These are phyloP conservation scores for Bradypodion pumilum DNA, from an alignment of 2,797 vertebrate genomes.

Conservation along the genomic window DNA sequence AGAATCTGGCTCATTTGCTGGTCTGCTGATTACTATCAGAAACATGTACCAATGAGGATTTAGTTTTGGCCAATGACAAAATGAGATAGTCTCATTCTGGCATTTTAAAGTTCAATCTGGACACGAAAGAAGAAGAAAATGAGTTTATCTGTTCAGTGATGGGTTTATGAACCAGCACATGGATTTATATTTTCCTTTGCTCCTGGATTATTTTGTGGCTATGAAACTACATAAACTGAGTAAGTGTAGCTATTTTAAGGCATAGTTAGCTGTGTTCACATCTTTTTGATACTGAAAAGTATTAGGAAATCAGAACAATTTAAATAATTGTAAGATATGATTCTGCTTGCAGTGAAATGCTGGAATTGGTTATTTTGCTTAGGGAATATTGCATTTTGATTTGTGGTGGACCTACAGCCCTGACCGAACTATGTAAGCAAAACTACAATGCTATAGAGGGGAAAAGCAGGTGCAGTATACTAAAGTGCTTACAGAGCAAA, in stretches of 20 bases:
- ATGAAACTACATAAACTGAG: background rate
- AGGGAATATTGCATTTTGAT: background rate
- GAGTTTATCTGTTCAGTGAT: background rate
- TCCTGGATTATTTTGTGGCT: background rate
- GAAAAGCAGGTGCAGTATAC: background rate
- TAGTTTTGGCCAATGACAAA: too few relatives aligned
- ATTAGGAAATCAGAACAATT: background rate
- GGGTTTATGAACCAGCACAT: background rate
- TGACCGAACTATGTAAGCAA: background rate
- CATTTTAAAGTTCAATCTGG: too few relatives aligned
- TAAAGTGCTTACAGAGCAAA: background rate
- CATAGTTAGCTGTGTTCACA: background rate
- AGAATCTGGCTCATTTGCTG: too few relatives aligned
- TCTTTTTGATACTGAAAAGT: background rate
- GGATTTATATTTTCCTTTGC: background rate
- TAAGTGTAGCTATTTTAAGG: background rate
- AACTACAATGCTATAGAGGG: background rate
- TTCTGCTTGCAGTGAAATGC: background rate
- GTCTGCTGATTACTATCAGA: too few relatives aligned
- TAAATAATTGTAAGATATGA: background rate
- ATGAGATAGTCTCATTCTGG: too few relatives aligned
- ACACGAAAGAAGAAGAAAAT: too few relatives aligned
- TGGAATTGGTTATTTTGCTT: background rate
- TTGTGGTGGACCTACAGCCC: background rate
- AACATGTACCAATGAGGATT: too few relatives aligned